Base-by-base conservation (phyloP, 2,888 invertebrate species). In the Tinea pellionella region DNA sequence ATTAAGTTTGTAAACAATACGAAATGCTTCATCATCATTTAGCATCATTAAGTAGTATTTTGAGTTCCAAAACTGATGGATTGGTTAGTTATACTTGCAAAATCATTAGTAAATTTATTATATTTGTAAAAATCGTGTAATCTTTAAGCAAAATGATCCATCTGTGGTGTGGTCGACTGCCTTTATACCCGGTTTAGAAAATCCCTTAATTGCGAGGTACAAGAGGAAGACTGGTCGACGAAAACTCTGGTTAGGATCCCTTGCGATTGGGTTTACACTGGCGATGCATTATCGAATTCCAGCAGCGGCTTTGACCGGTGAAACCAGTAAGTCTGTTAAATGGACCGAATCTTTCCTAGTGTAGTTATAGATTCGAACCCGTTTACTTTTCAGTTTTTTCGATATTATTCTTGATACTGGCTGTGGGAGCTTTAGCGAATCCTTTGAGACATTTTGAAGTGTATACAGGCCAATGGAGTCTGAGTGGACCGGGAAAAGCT, bases 401-500 rank as follows among this genome's bases (percentile, higher is more conserved):
- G 24, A 0, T 13, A 12, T 18, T 56, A 7, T n/a, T 9, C 56
- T 6, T 59, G 12, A 57, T 18, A n/a, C 32, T 67, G 63, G 71
- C 77, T 16, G 74, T 80, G 30, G 68, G 62, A 9, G 19, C 65
- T 29, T 67, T 85, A 2, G 86, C 78, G 1, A 86, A 81, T 65
- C 85, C 85, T 0, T 60, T 81, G 64, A 78, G 87, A 9, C 85
- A 86, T 65, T 87, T 86, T 61, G 86, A 87, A 66, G 73, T 85
- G 12, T 87, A 84, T 61, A 74, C 86, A 15, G 86, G 86, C 2
- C 83, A 87, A 62, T 87, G 86, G 87, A 86, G 84, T 63, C 75
- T 86, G 60, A 84, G 80, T 58, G 86, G 86, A 0, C 86, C 86
- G 0, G 86, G 86, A 1, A 77, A 86, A 6, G 85, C 86, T 4